Evolutionary conservation across 2,888 invertebrate genomes (phyloP), one percentile per base, ranked within the genome.

Genomic region (Apotomis turbidana): DNA sequence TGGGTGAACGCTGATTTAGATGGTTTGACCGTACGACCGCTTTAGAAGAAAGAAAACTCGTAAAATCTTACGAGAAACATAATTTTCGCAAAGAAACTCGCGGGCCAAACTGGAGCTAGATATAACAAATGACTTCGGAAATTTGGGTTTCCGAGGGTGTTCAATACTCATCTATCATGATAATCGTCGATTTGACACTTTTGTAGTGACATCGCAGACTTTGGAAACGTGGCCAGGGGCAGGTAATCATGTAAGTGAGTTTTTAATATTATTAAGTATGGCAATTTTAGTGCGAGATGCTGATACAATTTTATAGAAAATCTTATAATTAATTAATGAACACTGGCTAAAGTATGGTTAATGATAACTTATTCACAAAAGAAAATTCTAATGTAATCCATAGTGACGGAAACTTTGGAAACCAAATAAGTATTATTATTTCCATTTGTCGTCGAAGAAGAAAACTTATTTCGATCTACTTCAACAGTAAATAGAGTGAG

Each of bases 161-260:
- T 60, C 57, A 44, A 57, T 57, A 66, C 54, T 60, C 71, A 67
- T 71, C 71, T 61, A 71, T 71, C 71, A 67, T 49, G 66, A 71
- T 71, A 71, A 71, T 71, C 71, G 67, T 59, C 41, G 54, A 60
- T 54, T 67, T 71, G 71, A 71, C 66, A 67, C 38, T 71, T 66
- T 61, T 67, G 67, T 51, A 60, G 49, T 49, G 60, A 66, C 66
- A 66, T 46, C 66, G 66, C 27, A 57, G 66, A 54, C 66, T n/a
- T 15, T 15, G 55, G 44, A 12, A 66, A 57, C 55, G 46, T 44
- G 27, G 44, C 36, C n/a, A 27, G 46, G 49, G 49, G 12, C 49
- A 49, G 55, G 55, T 46, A 44, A 55, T 55, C 12, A 27, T n/a
- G 54, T 27, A 27, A 66, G 46, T 44, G 4, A 13, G 27, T 64